Evolutionary conservation across 2,888 invertebrate genomes (phyloP).

Genomic region (Heliconius ismenius): DNA sequence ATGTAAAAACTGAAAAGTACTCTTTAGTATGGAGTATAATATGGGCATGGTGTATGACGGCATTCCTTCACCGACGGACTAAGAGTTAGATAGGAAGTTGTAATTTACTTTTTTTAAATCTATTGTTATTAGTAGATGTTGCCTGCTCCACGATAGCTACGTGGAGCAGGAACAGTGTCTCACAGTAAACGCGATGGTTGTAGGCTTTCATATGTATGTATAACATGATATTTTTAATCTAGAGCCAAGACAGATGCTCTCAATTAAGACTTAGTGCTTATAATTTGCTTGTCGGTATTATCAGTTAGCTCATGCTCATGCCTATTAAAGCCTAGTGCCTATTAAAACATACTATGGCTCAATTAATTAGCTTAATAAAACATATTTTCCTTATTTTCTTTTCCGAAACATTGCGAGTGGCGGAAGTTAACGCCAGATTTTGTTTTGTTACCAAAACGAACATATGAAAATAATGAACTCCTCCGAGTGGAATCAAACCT

Average conservation of each 20-base stretch:
- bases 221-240: conserved; percentile 1
- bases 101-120: not conserved
- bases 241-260: conserved; percentile 1
- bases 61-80: conserved; percentile 5
- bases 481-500: not conserved
- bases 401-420: not conserved
- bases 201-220: not conserved
- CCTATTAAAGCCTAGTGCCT: no score
- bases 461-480: no score
- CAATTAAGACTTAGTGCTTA: conserved; percentile 20
- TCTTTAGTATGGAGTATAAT: not conserved
- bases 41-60: conserved; percentile 11
- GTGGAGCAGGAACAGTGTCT: not conserved
- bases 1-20: not conserved
- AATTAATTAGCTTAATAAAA: no score
- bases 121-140: not conserved
- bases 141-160: not conserved
- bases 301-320: not conserved
- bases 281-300: conserved; percentile 25
- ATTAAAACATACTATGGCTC: no score
- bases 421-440: no score
- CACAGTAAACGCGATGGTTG: not conserved
- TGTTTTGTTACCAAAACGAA: no score
- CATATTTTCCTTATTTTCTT: no score
- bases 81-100: conserved; percentile 10